These are phyloP conservation scores for Drosophila recens DNA, from an alignment of 2,888 invertebrate species.

Conservation along the genomic window DNA sequence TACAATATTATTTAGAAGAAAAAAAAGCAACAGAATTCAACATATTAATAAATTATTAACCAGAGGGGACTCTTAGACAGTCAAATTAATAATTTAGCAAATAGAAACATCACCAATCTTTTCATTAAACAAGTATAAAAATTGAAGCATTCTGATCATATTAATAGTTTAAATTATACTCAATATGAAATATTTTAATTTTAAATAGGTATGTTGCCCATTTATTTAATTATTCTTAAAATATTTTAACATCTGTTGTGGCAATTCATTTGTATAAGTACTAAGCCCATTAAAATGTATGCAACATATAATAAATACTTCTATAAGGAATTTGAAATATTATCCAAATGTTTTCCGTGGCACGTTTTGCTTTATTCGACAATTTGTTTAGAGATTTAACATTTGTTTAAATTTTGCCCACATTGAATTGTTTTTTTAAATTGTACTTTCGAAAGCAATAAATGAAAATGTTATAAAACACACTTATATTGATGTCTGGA, in stretches of 20 bases:
- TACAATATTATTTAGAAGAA: background rate
- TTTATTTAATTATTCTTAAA: background rate
- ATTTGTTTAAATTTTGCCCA: slow-evolving; percentile 11
- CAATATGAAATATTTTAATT: background rate
- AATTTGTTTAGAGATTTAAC: slow-evolving; percentile 42
- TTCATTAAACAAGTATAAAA: background rate
- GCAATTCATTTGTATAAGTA: background rate
- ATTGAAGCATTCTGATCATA: background rate
- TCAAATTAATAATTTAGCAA: background rate
- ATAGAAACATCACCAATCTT: background rate
- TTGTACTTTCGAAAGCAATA: slow-evolving; percentile 10
- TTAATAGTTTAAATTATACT: background rate
- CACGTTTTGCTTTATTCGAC: slow-evolving; percentile 4
- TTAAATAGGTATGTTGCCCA: background rate
- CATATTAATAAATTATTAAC: no score
- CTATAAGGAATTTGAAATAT: slow-evolving; percentile 21
- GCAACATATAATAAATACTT: slow-evolving; percentile 12
- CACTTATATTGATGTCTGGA: slow-evolving; percentile 3
- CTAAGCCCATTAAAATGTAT: background rate
- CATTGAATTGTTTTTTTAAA: background rate
- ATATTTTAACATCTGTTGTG: slow-evolving; percentile 11
- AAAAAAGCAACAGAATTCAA: background rate
- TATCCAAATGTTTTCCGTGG: slow-evolving; percentile 1
- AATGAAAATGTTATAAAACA: slow-evolving; percentile 1
- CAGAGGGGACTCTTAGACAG: background rate